Conservation (phyloP, 64 coral and sea anemone genomes). For the Cladopsammia gracilis region DNA sequence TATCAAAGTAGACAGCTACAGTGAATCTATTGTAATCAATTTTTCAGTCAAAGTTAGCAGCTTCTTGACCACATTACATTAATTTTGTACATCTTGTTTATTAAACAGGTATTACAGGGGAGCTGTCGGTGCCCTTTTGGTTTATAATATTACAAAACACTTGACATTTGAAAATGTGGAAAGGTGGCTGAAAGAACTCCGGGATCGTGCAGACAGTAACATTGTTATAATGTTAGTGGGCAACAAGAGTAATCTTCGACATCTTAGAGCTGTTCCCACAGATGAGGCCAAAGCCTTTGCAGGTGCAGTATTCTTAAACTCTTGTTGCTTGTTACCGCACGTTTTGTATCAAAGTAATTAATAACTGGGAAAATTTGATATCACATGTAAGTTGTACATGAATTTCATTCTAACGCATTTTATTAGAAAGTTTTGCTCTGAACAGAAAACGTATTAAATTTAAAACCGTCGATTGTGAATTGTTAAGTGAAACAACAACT, state of each 20-base stretch:
- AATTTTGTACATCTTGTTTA: too few relatives aligned
- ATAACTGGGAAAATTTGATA: too few relatives aligned
- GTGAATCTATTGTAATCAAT: too few relatives aligned
- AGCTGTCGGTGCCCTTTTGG: conserved; percentile 94
- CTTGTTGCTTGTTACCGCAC: too few relatives aligned
- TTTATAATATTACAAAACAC: conserved; percentile 99
- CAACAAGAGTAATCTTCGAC: conserved; percentile 93
- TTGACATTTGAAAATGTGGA: conserved; percentile 99
- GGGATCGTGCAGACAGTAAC: conserved; percentile 97
- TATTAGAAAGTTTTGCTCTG: too few relatives aligned
- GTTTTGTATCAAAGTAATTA: too few relatives aligned
- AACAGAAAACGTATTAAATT: too few relatives aligned
- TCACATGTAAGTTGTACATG: too few relatives aligned
- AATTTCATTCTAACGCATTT: too few relatives aligned
- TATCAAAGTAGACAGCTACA: too few relatives aligned
- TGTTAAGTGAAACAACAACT: too few relatives aligned
- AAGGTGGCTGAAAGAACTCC: conserved; percentile 97
- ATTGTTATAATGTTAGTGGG: conserved; percentile 98
- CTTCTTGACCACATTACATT: background rate
- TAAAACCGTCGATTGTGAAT: too few relatives aligned
- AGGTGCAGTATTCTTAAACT: conserved; percentile 71
- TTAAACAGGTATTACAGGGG: conserved; percentile 89
- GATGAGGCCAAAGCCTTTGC: conserved; percentile 99
- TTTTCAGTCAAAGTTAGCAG: background rate
- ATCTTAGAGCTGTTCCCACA: conserved; percentile 93